phyloP scores from a whole-genome alignment of 2,888 invertebrate species.

The Spodoptera littoralis region DNA sequence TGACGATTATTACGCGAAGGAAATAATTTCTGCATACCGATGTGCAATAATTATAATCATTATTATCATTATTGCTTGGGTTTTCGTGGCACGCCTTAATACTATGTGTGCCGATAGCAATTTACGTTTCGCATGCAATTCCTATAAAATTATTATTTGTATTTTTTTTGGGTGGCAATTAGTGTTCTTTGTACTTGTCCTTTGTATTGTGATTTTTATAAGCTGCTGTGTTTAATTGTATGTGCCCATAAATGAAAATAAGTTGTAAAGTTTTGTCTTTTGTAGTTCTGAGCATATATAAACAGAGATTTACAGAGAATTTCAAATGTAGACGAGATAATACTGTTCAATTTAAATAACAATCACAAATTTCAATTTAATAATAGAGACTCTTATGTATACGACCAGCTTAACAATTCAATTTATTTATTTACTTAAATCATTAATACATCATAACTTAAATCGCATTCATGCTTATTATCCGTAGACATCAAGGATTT shows the following conservation, averaged over 20 bases:
- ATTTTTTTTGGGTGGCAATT: slow-evolving; percentile 45
- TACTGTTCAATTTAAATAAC: no score
- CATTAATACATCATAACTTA: slow-evolving; percentile 5
- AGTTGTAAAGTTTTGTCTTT: no score
- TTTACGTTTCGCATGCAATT: slow-evolving; percentile 68
- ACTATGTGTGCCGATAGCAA: slow-evolving; percentile 59
- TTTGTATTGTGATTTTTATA: slow-evolving; percentile 10
- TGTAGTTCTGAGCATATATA: no score
- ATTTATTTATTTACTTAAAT: slow-evolving; percentile 7
- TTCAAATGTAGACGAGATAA: no score
- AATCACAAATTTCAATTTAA: no score
- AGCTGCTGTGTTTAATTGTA: background rate
- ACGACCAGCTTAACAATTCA: no score
- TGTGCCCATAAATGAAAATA: no score
- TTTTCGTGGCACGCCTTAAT: slow-evolving; percentile 66
- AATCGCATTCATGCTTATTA: slow-evolving; percentile 4
- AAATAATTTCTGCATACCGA: slow-evolving; percentile 79
- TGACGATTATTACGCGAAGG: slow-evolving; percentile 61
- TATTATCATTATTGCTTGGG: slow-evolving; percentile 68
- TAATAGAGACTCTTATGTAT: no score
- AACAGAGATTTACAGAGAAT: no score
- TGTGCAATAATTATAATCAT: slow-evolving; percentile 75
- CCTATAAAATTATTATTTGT: slow-evolving; percentile 65
- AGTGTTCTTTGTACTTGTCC: slow-evolving; percentile 29
- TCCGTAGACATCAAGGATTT: slow-evolving; percentile 7